These are phyloP conservation scores for Himalopsyche kuldschensis DNA, from an alignment of 2,888 invertebrate genomes.

Conservation along the genomic window DNA sequence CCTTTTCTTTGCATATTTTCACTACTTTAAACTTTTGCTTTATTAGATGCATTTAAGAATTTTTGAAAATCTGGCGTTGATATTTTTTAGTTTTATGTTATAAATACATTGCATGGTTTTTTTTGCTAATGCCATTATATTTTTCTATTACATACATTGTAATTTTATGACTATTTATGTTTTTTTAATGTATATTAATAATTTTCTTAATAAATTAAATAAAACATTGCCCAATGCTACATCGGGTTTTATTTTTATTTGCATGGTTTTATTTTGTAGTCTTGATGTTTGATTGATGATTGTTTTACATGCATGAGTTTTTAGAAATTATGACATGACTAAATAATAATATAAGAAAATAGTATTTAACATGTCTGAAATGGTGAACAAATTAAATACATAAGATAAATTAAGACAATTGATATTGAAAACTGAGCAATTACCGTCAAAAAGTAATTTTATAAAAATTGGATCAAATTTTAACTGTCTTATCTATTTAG, in stretches of 20 bases:
- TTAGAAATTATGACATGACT: background rate
- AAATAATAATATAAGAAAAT: too few species aligned
- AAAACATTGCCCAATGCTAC: background rate
- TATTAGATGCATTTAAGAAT: too few species aligned
- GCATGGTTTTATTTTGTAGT: background rate
- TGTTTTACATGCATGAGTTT: background rate
- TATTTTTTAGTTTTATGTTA: background rate
- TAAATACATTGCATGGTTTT: conserved; percentile 24
- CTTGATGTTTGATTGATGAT: background rate
- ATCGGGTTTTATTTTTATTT: background rate
- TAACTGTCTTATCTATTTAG: conserved; percentile 20
- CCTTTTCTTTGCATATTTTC: too few species aligned
- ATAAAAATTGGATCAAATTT: background rate
- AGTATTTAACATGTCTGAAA: too few species aligned
- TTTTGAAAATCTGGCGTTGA: too few species aligned
- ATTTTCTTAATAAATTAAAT: background rate
- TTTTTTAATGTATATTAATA: background rate
- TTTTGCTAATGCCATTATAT: conserved; percentile 21
- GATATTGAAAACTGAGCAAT: background rate
- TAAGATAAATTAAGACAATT: background rate
- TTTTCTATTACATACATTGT: background rate
- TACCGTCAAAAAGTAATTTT: background rate
- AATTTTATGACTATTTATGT: background rate
- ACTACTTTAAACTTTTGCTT: too few species aligned
- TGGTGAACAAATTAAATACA: too few species aligned